These are phyloP conservation scores for Pseudomugil gertrudae DNA, from an alignment of 2,797 vertebrate genomes.

Conservation along the genomic window DNA sequence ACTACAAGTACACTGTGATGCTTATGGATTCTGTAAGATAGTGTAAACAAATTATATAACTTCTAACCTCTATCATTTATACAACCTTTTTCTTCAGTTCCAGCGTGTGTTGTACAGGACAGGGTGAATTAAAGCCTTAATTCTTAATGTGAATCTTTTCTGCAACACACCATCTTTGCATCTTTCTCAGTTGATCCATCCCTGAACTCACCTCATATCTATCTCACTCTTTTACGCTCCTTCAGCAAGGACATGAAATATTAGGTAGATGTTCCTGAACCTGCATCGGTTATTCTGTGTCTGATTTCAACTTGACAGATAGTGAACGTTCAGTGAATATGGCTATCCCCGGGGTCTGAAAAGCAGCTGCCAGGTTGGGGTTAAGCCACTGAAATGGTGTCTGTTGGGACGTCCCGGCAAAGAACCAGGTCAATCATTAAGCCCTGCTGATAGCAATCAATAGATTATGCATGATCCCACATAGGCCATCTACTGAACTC, in stretches of 20 bases:
- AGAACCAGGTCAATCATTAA: constrained; percentile 53
- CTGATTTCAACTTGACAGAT: constrained; percentile 18
- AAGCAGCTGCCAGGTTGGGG: constrained; percentile 28
- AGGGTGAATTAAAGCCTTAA: constrained; percentile 5
- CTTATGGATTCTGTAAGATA: constrained; percentile 13
- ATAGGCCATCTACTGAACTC: neutral
- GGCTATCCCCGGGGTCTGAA: constrained; percentile 4
- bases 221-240: constrained; percentile 17
- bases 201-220: constrained; percentile 7
- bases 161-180: constrained; percentile 2
- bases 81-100: neutral
- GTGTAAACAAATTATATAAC: constrained; percentile 25
- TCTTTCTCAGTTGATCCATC: constrained; percentile 22
- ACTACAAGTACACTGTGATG: neutral
- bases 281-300: constrained; percentile 47
- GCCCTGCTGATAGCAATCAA: constrained; percentile 25
- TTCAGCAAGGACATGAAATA: constrained; percentile 33
- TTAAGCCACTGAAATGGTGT: constrained; percentile 34
- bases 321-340: constrained; percentile 19
- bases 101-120: neutral
- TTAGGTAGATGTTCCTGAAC: constrained; percentile 46
- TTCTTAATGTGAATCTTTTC: neutral
- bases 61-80: neutral
- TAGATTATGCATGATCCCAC: constrained; percentile 31
- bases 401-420: constrained; percentile 25